These are phyloP conservation scores for Melopsittacus undulatus DNA, from an alignment of 2,797 vertebrate genomes.

Conservation along the genomic window DNA sequence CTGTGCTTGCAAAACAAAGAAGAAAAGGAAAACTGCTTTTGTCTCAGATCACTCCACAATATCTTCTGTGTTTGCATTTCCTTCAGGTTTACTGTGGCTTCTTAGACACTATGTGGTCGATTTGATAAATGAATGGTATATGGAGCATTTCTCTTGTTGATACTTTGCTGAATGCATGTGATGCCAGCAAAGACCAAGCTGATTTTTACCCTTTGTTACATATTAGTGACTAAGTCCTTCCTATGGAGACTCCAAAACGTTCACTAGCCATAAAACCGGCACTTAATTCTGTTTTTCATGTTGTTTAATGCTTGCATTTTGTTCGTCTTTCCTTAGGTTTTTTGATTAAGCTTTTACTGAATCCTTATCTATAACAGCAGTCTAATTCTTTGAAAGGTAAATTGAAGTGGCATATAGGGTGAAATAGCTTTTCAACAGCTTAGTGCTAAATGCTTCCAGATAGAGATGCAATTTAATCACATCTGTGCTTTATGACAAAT, in stretches of 20 bases:
- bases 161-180: not conserved
- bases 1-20: not conserved
- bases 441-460: not conserved
- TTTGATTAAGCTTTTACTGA: not conserved
- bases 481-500: not conserved
- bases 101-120: not conserved
- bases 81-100: not conserved
- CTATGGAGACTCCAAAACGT: not conserved
- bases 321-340: not conserved
- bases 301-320: not conserved
- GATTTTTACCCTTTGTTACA: not conserved
- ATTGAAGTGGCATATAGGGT: not conserved
- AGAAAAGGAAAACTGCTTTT: not conserved
- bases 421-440: not conserved
- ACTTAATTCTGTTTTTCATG: not conserved
- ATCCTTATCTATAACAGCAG: not conserved
- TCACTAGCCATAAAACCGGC: not conserved
- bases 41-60: not conserved
- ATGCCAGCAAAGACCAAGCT: not conserved
- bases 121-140: not conserved
- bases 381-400: constrained; percentile 5
- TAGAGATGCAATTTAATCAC: not conserved
- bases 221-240: not conserved
- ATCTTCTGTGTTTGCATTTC: not conserved
- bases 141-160: not conserved